Percentiles rank a stretch among this genome's conserved stretches.
These are phyloP conservation scores for Parnassius orleans DNA, from an alignment of 2,888 invertebrate species.

Conservation along the genomic window DNA sequence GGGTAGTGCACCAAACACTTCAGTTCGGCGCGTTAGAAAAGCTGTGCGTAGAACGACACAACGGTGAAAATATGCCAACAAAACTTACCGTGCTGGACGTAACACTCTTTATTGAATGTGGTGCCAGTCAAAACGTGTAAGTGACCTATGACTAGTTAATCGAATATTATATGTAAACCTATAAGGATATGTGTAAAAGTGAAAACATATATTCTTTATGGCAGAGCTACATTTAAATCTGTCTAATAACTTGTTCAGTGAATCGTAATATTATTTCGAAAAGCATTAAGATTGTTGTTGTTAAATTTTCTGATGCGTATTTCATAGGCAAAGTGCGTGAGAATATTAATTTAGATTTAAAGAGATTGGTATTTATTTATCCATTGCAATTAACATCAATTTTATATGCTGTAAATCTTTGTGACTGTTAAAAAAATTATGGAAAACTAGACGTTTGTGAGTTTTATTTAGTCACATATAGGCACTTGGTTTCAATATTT, in stretches of 20 bases:
- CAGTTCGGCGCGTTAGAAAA: conserved; percentile 52
- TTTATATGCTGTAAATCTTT: too few relatives aligned
- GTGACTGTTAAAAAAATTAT: too few relatives aligned
- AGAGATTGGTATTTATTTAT: too few relatives aligned
- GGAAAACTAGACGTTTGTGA: background rate
- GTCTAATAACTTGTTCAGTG: too few relatives aligned
- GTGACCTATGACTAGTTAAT: conserved; percentile 3
- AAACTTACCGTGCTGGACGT: too few relatives aligned
- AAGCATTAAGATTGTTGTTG: too few relatives aligned
- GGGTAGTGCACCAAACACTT: conserved; percentile 51
- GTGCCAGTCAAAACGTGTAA: conserved; percentile 1
- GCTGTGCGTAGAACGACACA: conserved; percentile 58
- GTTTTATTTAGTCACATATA: background rate
- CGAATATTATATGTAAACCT: background rate
- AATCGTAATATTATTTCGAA: too few relatives aligned
- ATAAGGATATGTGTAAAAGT: background rate
- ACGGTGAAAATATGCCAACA: conserved; percentile 44
- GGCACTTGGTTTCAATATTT: background rate
- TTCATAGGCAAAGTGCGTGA: background rate
- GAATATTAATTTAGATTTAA: too few relatives aligned
- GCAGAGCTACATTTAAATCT: background rate
- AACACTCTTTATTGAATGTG: background rate
- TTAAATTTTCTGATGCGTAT: background rate
- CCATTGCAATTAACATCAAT: too few relatives aligned
- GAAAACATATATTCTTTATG: background rate